Evolutionary conservation across 2,888 invertebrate species (phyloP), one percentile per base, ranked within the genome.

Genomic region (Melipona beecheii): DNA sequence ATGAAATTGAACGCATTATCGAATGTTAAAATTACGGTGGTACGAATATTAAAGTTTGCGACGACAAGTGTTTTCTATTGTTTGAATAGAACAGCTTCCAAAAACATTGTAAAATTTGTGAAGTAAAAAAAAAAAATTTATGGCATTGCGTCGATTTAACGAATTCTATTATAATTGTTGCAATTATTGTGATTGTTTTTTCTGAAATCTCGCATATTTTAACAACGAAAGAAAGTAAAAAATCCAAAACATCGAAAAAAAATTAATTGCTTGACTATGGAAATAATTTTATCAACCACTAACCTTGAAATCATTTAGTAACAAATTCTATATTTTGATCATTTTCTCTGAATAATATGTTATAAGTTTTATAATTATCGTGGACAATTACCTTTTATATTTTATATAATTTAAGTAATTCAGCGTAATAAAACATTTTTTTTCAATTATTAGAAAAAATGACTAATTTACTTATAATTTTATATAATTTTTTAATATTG

Each of bases 61-160:
- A 36, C 69, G 68, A 83, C 56, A 72, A n/a, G 64, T 60, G 19
- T 24, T 64, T 52, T 70, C 69, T 31, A 54, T 76, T 17, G 6
- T 81, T 80, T 24, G 43, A 50, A 17, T 65, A n/a, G 19, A 69
- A 73, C 49, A 74, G 70, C 70, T 82, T 78, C 69, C 73, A 69
- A 70, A 75, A 77, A 58, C 27, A 71, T 50, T 72, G 27, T 2
- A 27, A 71, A 19, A 62, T 71, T 64, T 71, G n/a, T 11, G 31
- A 64, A 64, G 31, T 73, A 65, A 72, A 75, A 73, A 54, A 72
- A 75, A 73, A 60, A 73, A 65, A 21, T 43, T 68, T 69, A 69
- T 71, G 78, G 83, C 83, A 82, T 83, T 83, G 82, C 83, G 82
- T 83, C 82, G 82, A 83, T 82, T 78, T 77, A 70, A 78, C 49